phyloP scores from a whole-genome alignment of 1,140 invertebrate genomes.

The Gonioctena quinquepunctata region DNA sequence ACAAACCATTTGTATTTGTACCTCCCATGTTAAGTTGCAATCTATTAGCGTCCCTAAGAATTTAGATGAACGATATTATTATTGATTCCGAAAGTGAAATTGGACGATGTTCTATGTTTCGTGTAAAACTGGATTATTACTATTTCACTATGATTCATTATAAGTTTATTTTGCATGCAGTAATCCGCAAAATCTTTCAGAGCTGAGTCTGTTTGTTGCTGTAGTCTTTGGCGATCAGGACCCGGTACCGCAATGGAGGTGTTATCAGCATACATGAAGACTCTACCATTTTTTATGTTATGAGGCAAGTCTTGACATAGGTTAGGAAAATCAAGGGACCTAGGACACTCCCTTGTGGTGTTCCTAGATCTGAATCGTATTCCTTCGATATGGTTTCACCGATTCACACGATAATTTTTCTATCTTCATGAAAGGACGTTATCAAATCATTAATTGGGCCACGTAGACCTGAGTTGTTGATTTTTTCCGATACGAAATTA shows the following conservation, averaged over 20 bases:
- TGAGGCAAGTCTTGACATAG: not conserved
- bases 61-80: not conserved
- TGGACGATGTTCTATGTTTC: not conserved
- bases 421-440: too few species aligned
- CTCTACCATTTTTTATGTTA: not conserved
- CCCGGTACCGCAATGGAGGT: too few species aligned
- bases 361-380: too few species aligned
- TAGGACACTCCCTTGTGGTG: slow-evolving; percentile 1
- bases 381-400: too few species aligned
- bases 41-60: too few species aligned
- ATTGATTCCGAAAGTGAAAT: not conserved
- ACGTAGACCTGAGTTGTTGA: too few species aligned
- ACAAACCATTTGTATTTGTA: too few species aligned
- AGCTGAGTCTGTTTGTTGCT: not conserved
- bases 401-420: too few species aligned
- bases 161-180: not conserved
- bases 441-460: too few species aligned
- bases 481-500: too few species aligned
- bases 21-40: too few species aligned
- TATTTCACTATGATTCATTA: not conserved
- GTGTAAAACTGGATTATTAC: not conserved
- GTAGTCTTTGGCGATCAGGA: too few species aligned
- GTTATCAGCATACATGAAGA: slow-evolving; percentile 4
- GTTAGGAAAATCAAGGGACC: not conserved
- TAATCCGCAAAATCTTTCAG: not conserved